A percentile compares a stretch with the other conserved stretches of the same genome.
Evolutionary conservation across 35 echinoderm and acorn worm genomes (phyloP).

Genomic region (Ptychodera flava): DNA sequence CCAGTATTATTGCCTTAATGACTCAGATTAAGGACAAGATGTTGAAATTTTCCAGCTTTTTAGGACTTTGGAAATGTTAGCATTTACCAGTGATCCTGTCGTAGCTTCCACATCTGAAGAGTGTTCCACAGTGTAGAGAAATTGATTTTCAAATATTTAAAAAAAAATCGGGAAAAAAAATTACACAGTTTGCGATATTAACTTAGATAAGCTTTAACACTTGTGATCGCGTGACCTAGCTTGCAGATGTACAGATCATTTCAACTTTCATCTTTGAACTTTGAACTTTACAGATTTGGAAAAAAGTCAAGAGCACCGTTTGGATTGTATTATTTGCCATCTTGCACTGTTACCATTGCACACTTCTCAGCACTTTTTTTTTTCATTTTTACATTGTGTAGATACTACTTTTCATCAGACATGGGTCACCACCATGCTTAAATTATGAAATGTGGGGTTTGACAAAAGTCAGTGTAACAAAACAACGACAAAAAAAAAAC

Average conservation of each 20-base stretch:
- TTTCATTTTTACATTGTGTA: neutral
- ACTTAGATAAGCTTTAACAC: neutral
- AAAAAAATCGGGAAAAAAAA: neutral
- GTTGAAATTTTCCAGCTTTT: no score
- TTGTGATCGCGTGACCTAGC: no score
- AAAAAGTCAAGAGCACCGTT: neutral
- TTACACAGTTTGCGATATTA: neutral
- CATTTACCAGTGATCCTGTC: neutral
- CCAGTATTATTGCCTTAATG: no score
- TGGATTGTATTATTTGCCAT: neutral
- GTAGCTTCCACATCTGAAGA: neutral
- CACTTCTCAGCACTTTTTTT: neutral
- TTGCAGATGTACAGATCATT: no score
- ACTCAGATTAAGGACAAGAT: no score
- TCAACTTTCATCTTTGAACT: neutral
- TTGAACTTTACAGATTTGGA: neutral
- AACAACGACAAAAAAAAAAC: no score
- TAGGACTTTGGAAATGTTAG: no score
- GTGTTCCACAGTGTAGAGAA: neutral
- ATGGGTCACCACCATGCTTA: neutral
- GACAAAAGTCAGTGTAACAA: no score
- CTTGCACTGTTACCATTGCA: neutral
- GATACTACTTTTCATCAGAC: neutral
- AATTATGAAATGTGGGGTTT: neutral
- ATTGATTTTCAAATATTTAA: neutral